Base-by-base conservation (phyloP, 2,113 vertebrate species). In the Dinomys branickii region DNA sequence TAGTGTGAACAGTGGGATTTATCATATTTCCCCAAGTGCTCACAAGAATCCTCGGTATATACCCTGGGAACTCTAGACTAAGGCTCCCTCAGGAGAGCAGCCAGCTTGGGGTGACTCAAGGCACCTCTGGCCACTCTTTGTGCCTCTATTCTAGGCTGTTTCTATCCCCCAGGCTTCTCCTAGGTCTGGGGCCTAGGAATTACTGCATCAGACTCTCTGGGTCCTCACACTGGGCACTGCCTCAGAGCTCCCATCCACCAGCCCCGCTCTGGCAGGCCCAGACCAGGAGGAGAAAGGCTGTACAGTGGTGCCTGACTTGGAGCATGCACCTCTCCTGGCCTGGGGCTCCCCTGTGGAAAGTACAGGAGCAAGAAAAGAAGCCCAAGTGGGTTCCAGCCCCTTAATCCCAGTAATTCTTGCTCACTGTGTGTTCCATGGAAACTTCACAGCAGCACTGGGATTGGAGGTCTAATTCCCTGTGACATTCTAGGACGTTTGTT, bases 281-380 rank as follows among this genome's bases (percentile, higher is more conserved):
- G 82, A 20, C 78, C 10, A 3, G 35, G n/a, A 85, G 44, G 1
- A 20, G 24, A 38, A 4, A 33, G 2, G 19, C 1, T 9, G 41
- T 44, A 38, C 20, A 44, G 14, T 0, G 0, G 75, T 44, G 5
- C 16, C 41, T 7, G 30, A 3, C 16, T 11, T 1, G 69, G 85
- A 13, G 9, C 77, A 0, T 0, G 5, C 0, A 14, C 6, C 9
- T 28, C 12, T 14, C 19, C 59, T 0, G 44, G 58, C 19, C 41
- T 61, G 41, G 19, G 2, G 1, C 14, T 80, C 22, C 54, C 41
- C 20, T 22, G 19, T 65, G 59, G 59, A 63, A 56, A 73, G 54
- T 14, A 33, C 0, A 5, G 85, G 14, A 71, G 11, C 0, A 1
- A 82, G 22, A 65, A 20, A 61, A 58, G 83, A 63, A 14, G 52